A percentile compares a stretch with the other conserved stretches of the same genome.
phyloP scores from a whole-genome alignment of 2,113 vertebrate species.

The Triplophysa siluroides region DNA sequence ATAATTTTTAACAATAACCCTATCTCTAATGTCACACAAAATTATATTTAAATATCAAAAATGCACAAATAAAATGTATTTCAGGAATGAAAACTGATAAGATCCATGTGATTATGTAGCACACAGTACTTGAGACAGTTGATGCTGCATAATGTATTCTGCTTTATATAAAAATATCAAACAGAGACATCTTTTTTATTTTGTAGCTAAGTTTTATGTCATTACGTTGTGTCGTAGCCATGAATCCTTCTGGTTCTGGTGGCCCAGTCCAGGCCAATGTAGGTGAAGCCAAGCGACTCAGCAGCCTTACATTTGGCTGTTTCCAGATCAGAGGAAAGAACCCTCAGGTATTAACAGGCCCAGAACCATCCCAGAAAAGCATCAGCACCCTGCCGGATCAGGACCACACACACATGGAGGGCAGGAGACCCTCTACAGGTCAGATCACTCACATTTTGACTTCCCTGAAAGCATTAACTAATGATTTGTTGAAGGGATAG shows the following conservation, averaged over 20 bases:
- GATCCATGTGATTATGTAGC: no score
- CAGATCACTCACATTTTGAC: background rate
- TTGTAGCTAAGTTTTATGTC: background rate
- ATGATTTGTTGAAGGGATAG: background rate
- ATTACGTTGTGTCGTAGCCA: slow-evolving; percentile 65
- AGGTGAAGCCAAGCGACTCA: slow-evolving; percentile 86
- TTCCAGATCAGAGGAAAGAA: slow-evolving; percentile 88
- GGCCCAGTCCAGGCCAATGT: slow-evolving; percentile 67
- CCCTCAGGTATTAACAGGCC: slow-evolving; percentile 80
- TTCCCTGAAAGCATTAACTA: background rate
- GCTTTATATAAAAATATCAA: no score
- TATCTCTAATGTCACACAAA: background rate
- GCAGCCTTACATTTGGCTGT: slow-evolving; percentile 92
- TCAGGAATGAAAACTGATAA: no score
- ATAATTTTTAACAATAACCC: no score
- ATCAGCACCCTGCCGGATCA: slow-evolving; percentile 50
- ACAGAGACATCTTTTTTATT: no score
- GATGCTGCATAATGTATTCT: no score
- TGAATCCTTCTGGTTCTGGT: slow-evolving; percentile 67
- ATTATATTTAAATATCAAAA: no score
- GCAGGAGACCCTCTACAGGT: slow-evolving; percentile 42
- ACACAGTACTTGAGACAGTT: no score
- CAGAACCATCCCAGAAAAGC: slow-evolving; percentile 73
- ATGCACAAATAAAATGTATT: no score
- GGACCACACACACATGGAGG: slow-evolving; percentile 15